phyloP scores from a whole-genome alignment of 2,113 vertebrate genomes.

The Bos javanicus region DNA sequence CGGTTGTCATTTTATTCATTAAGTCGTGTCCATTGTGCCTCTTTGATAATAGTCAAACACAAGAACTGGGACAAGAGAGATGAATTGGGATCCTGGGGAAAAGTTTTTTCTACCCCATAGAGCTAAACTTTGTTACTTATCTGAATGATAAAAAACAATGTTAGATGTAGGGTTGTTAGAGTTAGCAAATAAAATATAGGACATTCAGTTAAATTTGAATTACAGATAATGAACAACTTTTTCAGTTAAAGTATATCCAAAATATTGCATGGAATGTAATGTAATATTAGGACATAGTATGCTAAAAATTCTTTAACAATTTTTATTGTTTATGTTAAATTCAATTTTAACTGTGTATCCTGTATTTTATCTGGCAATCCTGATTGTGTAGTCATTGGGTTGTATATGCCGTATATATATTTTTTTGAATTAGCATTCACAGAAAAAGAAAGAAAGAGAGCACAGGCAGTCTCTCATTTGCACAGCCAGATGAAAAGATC shows the following conservation, averaged over 20 bases:
- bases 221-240: neutral
- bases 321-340: neutral
- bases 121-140: neutral
- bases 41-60: neutral
- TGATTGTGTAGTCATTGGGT: neutral
- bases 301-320: neutral
- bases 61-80: neutral
- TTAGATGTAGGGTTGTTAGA: neutral
- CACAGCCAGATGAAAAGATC: neutral
- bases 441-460: neutral
- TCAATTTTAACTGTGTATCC: neutral
- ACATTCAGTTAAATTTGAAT: neutral
- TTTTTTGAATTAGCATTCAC: neutral
- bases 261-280: neutral
- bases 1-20: slow-evolving; percentile 8
- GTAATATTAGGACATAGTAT: neutral
- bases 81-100: neutral
- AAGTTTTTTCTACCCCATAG: neutral
- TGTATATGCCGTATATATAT: neutral
- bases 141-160: neutral
- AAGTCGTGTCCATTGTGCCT: neutral
- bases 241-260: neutral
- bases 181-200: neutral
- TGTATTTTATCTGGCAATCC: neutral
- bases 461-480: neutral